Conservation (phyloP, 2,113 vertebrate genomes). For the Megaceryle maxima region DNA sequence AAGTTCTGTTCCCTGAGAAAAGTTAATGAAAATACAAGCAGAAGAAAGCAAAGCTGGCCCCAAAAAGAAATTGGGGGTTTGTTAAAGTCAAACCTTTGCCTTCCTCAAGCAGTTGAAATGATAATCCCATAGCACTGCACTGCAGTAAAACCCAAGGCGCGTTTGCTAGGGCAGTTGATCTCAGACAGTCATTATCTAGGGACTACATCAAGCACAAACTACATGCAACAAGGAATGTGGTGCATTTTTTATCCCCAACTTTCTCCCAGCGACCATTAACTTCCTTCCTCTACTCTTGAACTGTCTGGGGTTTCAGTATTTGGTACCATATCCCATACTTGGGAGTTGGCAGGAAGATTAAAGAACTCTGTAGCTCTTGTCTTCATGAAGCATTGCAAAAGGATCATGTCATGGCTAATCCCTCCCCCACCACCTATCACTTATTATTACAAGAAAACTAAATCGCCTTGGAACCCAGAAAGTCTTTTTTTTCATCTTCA, state of each 20-base stretch:
- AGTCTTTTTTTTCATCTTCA: neutral
- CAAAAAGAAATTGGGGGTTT: neutral
- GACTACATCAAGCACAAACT: neutral
- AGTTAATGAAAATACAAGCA: neutral
- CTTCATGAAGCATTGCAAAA: neutral
- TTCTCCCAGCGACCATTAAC: neutral
- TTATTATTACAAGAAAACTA: neutral
- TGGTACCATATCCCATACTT: neutral
- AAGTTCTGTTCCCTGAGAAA: neutral
- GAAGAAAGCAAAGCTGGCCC: neutral
- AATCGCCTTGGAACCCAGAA: neutral
- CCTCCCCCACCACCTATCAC: neutral
- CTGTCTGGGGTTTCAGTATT: neutral
- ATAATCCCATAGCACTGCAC: neutral
- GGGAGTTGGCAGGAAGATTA: neutral
- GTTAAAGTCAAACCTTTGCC: neutral
- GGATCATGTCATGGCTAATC: neutral
- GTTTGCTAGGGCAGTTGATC: neutral
- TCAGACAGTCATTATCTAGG: neutral
- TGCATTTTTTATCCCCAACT: neutral
- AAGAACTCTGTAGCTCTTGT: neutral
- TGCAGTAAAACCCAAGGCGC: neutral
- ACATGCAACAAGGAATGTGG: neutral
- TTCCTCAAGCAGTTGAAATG: fast-evolving
- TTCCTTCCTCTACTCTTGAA: neutral